phyloP scores from a whole-genome alignment of 2,797 vertebrate genomes.

The Gallinago nigripennis region DNA sequence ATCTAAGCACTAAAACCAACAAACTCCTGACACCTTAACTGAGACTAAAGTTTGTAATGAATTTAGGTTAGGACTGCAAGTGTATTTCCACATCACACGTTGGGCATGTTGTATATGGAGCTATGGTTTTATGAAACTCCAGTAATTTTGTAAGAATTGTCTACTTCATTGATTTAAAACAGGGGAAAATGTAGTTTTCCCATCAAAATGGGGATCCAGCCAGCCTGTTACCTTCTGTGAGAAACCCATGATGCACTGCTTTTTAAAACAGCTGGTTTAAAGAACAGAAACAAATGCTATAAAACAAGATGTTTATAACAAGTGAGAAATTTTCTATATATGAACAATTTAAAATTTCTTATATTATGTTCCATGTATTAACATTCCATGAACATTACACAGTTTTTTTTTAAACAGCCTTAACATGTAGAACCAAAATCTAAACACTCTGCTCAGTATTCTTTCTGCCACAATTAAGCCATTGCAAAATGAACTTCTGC shows the following conservation, averaged over 20 bases:
- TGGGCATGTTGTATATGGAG: background rate
- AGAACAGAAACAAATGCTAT: background rate
- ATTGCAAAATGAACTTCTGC: background rate
- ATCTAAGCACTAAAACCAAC: fast-evolving
- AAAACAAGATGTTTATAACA: background rate
- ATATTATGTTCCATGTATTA: background rate
- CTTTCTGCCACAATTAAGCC: background rate
- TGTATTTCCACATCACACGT: background rate
- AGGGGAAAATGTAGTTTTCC: background rate
- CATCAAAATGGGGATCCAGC: background rate
- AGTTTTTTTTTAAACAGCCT: background rate
- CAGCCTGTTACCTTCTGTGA: background rate
- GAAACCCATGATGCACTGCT: background rate
- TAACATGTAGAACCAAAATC: background rate
- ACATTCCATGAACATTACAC: background rate
- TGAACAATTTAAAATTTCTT: background rate
- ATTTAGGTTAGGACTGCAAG: background rate
- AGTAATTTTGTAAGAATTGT: background rate
- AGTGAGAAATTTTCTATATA: background rate
- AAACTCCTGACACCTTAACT: background rate
- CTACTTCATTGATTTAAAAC: background rate
- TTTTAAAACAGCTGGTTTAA: background rate
- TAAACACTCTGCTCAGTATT: background rate
- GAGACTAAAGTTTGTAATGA: background rate
- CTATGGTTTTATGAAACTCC: background rate